Conservation (phyloP, 2,797 vertebrate species). For the Phataginus tetradactyla region DNA sequence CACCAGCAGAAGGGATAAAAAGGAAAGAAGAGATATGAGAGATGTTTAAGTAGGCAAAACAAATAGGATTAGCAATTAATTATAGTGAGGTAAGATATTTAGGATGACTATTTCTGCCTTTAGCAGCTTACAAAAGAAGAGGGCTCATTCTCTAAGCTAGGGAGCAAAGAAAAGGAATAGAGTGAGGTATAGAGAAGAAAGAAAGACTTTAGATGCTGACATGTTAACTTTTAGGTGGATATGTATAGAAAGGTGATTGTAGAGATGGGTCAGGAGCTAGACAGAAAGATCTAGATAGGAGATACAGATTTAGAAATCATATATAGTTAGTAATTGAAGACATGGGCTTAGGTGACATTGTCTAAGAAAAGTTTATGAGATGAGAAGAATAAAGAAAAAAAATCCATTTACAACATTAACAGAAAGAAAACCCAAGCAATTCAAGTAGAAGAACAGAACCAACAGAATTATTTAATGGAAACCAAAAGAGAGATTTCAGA, state of each 20-base stretch:
- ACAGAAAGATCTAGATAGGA: neutral
- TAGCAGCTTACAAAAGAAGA: slow-evolving; percentile 38
- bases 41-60: neutral
- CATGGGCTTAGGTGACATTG: neutral
- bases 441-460: neutral
- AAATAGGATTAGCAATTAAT: neutral
- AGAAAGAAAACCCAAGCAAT: neutral
- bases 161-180: neutral
- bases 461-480: neutral
- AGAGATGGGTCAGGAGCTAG: neutral
- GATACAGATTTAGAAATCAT: neutral
- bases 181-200: neutral
- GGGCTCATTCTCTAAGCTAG: neutral
- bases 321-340: neutral
- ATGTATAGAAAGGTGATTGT: neutral
- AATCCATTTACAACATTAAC: neutral
- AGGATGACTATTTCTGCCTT: neutral
- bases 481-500: slow-evolving; percentile 19
- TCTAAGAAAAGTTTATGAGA: neutral
- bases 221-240: neutral
- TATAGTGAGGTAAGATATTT: neutral
- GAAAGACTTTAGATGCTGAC: neutral
- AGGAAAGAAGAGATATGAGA: neutral
- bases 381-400: neutral
- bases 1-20: neutral